These are phyloP conservation scores for Chamaetylas fuelleborni DNA, from an alignment of 2,113 vertebrate species.

Conservation along the genomic window DNA sequence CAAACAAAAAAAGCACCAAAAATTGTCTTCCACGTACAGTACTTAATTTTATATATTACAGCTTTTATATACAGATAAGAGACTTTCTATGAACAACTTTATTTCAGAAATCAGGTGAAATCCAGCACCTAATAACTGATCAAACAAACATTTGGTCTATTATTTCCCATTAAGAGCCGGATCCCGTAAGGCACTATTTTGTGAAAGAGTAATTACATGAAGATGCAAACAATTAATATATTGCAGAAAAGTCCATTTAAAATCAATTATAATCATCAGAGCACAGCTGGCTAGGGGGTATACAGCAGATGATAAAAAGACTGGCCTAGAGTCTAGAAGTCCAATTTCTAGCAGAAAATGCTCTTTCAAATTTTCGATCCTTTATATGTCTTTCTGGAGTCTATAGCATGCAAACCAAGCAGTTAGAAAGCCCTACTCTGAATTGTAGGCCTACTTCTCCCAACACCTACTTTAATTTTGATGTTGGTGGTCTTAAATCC, in stretches of 20 bases:
- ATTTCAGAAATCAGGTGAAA: not conserved
- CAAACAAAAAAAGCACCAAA: not conserved
- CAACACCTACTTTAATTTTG: not conserved
- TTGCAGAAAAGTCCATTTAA: not conserved
- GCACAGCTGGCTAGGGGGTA: not conserved
- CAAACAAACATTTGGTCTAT: not conserved
- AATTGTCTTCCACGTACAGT: not conserved
- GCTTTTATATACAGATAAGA: not conserved
- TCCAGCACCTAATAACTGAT: not conserved
- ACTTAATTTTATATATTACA: not conserved
- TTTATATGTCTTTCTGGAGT: not conserved
- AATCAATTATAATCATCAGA: not conserved
- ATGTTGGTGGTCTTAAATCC: not conserved
- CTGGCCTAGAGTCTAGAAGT: not conserved
- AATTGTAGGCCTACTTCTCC: not conserved
- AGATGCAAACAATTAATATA: not conserved
- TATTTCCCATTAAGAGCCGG: not conserved
- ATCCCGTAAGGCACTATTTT: not conserved
- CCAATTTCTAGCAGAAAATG: not conserved
- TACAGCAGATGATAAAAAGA: not conserved
- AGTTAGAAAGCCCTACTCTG: not conserved
- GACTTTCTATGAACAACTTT: not conserved
- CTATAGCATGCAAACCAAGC: not conserved
- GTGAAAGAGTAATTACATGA: not conserved
- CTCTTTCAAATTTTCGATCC: not conserved